Percentiles rank a stretch among this genome's conserved stretches.
These are phyloP conservation scores for Pelodiscus sinensis DNA, from an alignment of 2,113 vertebrate species.

Conservation along the genomic window DNA sequence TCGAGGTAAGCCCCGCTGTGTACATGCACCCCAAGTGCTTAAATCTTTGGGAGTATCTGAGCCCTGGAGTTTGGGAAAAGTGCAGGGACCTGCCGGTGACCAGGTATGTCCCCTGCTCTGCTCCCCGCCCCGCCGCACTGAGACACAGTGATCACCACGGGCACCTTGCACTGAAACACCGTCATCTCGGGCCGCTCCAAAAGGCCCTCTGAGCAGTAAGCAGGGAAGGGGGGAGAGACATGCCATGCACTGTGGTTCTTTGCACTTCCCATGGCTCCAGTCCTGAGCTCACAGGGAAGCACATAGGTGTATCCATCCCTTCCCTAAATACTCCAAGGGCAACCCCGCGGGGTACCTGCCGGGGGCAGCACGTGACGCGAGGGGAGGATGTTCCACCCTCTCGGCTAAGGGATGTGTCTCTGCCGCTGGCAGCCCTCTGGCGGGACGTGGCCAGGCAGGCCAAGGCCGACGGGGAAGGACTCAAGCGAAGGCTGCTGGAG, in stretches of 20 bases:
- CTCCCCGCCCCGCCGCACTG: no score
- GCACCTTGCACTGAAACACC: background rate
- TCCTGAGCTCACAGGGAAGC: background rate
- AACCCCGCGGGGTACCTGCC: background rate
- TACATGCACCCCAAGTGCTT: background rate
- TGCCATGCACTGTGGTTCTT: background rate
- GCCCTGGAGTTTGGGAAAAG: background rate
- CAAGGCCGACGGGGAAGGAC: slow-evolving; percentile 62
- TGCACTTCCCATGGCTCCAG: background rate
- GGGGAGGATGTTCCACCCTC: background rate
- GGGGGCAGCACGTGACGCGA: background rate
- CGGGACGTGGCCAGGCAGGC: slow-evolving; percentile 60
- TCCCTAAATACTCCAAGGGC: background rate
- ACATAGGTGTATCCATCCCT: background rate
- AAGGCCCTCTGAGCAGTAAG: background rate
- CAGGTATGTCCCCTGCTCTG: no score
- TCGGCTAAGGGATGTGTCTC: background rate
- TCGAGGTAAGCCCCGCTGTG: no score
- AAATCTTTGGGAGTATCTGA: background rate
- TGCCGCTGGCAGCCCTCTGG: slow-evolving; percentile 60
- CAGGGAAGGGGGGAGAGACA: background rate
- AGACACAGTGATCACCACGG: background rate
- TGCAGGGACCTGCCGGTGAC: background rate
- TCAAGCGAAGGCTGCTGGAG: slow-evolving; percentile 66
- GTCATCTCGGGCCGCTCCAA: background rate